Evolutionary conservation across 2,797 vertebrate species (phyloP).

Genomic region (Cossypha niveicapilla): DNA sequence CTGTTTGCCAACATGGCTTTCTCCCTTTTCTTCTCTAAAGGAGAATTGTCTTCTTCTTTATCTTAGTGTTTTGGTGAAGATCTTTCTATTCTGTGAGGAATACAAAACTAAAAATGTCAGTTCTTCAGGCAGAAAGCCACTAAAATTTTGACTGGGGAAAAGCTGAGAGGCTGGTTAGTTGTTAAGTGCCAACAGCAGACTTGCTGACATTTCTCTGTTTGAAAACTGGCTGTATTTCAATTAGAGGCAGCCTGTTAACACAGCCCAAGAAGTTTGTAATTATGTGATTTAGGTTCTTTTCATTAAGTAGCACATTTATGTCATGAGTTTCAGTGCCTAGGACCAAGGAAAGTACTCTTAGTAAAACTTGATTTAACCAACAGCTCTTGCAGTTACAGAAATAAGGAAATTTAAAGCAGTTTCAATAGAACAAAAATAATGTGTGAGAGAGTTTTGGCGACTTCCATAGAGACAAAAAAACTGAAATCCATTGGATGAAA

Average conservation of each 20-base stretch:
- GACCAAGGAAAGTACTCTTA: neutral
- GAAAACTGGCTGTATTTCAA: conserved; percentile 23
- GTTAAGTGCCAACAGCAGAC: neutral
- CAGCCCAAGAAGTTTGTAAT: neutral
- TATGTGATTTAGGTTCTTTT: conserved; percentile 11
- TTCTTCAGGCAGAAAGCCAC: neutral
- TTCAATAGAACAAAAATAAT: neutral
- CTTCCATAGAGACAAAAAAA: conserved; percentile 49
- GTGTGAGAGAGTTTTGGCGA: conserved; percentile 17
- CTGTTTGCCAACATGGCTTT: neutral
- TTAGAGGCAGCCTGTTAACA: neutral
- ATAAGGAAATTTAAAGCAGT: neutral
- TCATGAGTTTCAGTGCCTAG: neutral
- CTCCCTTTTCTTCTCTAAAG: neutral
- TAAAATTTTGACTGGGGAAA: neutral
- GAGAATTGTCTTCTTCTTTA: neutral
- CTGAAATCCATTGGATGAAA: conserved; percentile 31
- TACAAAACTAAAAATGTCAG: neutral
- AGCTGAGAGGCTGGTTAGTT: neutral
- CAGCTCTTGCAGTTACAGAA: neutral
- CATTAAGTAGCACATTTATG: neutral
- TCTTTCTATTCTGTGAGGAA: neutral
- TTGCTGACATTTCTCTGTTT: neutral
- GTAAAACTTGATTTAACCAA: neutral
- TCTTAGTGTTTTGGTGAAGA: neutral